These are phyloP conservation scores for Nyctalus aviator DNA, from an alignment of 2,797 vertebrate genomes.

Conservation along the genomic window DNA sequence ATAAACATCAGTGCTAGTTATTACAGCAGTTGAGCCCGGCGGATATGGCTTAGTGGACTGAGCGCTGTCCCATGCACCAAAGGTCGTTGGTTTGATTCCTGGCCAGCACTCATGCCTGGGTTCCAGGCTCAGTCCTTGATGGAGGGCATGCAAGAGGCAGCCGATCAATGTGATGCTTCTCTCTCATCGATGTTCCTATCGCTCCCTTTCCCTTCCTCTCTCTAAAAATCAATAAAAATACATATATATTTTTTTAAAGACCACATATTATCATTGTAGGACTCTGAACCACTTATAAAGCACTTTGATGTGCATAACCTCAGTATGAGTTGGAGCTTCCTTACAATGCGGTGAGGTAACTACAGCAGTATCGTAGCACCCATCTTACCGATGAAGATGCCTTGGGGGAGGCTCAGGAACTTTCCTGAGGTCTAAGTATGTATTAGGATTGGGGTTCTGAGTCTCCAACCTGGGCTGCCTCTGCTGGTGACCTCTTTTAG, in stretches of 20 bases:
- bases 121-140: too few species aligned
- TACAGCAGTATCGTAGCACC: not conserved
- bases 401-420: not conserved
- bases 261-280: not conserved
- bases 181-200: too few species aligned
- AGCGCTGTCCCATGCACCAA: too few species aligned
- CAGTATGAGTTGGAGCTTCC: not conserved
- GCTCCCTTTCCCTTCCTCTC: too few species aligned
- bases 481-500: constrained; percentile 17
- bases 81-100: too few species aligned
- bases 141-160: too few species aligned
- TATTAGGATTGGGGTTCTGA: not conserved
- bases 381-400: not conserved
- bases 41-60: too few species aligned
- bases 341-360: not conserved
- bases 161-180: too few species aligned
- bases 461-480: not conserved
- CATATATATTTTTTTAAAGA: too few species aligned
- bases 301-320: not conserved
- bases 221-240: too few species aligned
- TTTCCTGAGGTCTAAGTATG: constrained; percentile 2
- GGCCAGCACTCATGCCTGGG: too few species aligned
- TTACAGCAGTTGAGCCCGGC: not conserved
- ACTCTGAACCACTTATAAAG: not conserved
- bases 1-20: not conserved